phyloP scores from a whole-genome alignment of 2,113 vertebrate genomes.

The Tylochromis polylepis region DNA sequence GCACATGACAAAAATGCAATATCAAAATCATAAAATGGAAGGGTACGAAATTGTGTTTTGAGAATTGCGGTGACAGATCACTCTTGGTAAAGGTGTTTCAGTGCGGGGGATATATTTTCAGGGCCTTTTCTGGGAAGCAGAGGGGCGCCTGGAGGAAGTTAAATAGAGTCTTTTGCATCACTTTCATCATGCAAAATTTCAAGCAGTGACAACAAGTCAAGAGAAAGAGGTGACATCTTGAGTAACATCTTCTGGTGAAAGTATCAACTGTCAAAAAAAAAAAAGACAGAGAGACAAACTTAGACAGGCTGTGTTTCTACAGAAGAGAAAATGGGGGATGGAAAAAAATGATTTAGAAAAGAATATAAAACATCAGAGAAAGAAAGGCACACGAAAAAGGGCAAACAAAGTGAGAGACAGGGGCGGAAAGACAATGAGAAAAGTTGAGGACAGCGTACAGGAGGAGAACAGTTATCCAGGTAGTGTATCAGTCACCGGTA shows the following conservation, averaged over 20 bases:
- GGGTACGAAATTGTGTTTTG: neutral
- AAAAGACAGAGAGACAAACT: neutral
- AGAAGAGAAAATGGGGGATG: conserved; percentile 3
- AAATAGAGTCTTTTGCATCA: conserved; percentile 22
- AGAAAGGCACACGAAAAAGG: neutral
- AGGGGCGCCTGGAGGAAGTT: conserved; percentile 11
- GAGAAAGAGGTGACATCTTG: conserved; percentile 16
- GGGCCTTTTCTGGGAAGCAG: neutral
- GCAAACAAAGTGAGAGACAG: neutral
- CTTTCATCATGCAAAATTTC: neutral
- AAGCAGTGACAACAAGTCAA: conserved; percentile 25
- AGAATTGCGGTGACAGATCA: conserved; percentile 4
- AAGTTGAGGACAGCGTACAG: conserved; percentile 21
- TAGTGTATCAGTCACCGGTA: conserved; percentile 55
- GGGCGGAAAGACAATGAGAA: neutral
- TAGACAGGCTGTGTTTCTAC: neutral
- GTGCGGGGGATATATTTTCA: conserved; percentile 2
- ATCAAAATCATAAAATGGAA: neutral
- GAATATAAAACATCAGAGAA: neutral
- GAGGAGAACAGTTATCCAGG: conserved; percentile 35
- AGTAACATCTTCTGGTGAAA: conserved; percentile 26
- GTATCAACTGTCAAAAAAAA: conserved; percentile 23
- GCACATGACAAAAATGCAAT: neutral
- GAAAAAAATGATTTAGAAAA: neutral
- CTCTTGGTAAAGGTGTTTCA: neutral